Base-by-base conservation (phyloP, 2,797 vertebrate genomes). In the Pitangus sulphuratus region DNA sequence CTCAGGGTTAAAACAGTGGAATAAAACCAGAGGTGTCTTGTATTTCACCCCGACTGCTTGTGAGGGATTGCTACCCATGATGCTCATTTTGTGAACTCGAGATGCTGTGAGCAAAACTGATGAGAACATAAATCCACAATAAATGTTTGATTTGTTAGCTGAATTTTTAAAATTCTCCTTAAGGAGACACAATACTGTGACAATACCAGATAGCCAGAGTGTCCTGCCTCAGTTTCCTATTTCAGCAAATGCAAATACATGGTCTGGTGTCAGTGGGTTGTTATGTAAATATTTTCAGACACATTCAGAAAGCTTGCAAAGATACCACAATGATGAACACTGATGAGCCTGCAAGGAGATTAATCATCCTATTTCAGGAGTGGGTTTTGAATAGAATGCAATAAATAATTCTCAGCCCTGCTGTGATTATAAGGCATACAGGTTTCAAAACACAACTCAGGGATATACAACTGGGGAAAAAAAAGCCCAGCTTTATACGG, bases 281-380 rank as follows among this genome's bases (percentile, higher is more conserved):
- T 17, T 70, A 45, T 3, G 13, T 28, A 94, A 89, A 75, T 80
- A 22, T 80, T 83, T 89, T 75, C 64, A 92, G 57, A 28, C 2
- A 4, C 19, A n/a, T 30, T 61, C 51, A 66, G 44, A 48, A 78
- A 81, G 15, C 26, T 56, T 58, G 22, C 28, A 82, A 72, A 79
- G 54, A 76, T 45, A 44, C 21, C 25, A 44, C 21, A 81, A 45
- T n/a, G 60, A 77, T 74, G 48, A 88, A 44, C 66, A 60, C 31
- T 54, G 62, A 92, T 80, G 56, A 84, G 44, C 37, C 64, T 33
- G 53, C 35, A 48, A 80, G 30, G 33, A 94, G 92, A 91, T 92
- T 66, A 93, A 82, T 83, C 66, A 80, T 68, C 74, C 51, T 64
- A 30, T 48, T 87, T 87, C 82, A 74, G 26, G 25, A 82, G 47